phyloP scores from a whole-genome alignment of 23 tunicate genomes.

The Ciona savignyi region DNA sequence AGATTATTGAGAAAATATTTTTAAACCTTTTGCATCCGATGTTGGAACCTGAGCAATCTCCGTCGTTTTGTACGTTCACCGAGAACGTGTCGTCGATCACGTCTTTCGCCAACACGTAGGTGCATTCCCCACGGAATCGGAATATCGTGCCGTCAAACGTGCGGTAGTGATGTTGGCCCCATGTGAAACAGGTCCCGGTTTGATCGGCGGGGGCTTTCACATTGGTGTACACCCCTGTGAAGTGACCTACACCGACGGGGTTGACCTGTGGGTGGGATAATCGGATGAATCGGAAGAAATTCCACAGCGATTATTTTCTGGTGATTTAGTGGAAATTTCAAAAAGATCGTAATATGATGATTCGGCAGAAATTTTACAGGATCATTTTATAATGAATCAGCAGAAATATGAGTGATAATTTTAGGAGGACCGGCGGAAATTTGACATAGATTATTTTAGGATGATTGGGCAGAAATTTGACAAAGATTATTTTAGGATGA shows the following conservation, averaged over 20 bases:
- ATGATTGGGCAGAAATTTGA: too few species aligned
- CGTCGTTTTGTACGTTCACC: constrained; percentile 87
- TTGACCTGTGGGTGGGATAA: constrained; percentile 34
- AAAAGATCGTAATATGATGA: too few species aligned
- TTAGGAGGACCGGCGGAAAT: too few species aligned
- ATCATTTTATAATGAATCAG: too few species aligned
- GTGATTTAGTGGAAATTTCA: too few species aligned
- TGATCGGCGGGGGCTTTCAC: constrained; percentile 89
- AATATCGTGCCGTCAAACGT: constrained; percentile 94
- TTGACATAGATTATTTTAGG: too few species aligned
- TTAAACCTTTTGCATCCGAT: constrained; percentile 52
- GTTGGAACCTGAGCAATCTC: constrained; percentile 69
- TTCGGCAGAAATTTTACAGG: too few species aligned
- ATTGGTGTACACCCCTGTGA: constrained; percentile 91
- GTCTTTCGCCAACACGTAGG: constrained; percentile 90
- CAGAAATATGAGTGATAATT: too few species aligned
- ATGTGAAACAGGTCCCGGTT: constrained; percentile 95
- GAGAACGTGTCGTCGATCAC: constrained; percentile 52
- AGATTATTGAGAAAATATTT: too few species aligned
- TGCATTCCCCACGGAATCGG: constrained; percentile 83
- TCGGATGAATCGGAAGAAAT: too few species aligned
- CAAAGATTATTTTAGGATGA: too few species aligned
- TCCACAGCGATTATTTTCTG: too few species aligned
- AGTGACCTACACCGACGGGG: constrained; percentile 86
- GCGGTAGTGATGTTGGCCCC: constrained; percentile 99